phyloP scores from a whole-genome alignment of 2,888 invertebrate species.

The Sesia bembeciformis region DNA sequence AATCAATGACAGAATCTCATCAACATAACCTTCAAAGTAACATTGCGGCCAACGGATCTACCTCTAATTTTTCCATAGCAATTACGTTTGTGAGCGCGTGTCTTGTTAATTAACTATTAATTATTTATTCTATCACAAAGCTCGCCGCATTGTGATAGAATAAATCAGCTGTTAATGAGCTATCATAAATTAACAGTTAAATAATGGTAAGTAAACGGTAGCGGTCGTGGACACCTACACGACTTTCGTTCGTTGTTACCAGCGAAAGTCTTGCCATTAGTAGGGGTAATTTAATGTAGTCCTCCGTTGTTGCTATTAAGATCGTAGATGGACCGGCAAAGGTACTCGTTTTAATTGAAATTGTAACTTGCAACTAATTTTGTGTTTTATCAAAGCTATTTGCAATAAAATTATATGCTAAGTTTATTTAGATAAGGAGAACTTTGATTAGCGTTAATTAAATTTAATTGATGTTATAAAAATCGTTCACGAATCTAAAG shows the following conservation, averaged over 20 bases:
- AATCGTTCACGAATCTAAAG: too few relatives aligned
- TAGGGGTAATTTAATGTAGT: neutral
- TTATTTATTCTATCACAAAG: neutral
- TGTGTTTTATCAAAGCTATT: too few relatives aligned
- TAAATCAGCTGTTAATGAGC: constrained; percentile 14
- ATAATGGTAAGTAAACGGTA: neutral
- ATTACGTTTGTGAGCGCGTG: neutral
- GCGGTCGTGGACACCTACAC: neutral
- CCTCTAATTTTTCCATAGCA: neutral
- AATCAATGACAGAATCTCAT: neutral
- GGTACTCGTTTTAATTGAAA: neutral
- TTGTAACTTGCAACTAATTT: too few relatives aligned
- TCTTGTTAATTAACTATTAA: neutral
- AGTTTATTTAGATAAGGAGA: too few relatives aligned
- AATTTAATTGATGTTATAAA: too few relatives aligned
- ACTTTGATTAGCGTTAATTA: too few relatives aligned
- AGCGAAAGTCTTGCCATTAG: neutral
- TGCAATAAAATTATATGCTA: too few relatives aligned
- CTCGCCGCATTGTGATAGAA: constrained; percentile 3
- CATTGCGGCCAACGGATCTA: neutral
- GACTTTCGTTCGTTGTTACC: neutral
- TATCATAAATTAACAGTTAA: constrained; percentile 10
- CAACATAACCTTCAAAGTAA: neutral
- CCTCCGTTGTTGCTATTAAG: neutral
- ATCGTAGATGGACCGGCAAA: neutral